Base-by-base conservation (phyloP, 2,113 vertebrate species). In the Patagioenas fasciata region DNA sequence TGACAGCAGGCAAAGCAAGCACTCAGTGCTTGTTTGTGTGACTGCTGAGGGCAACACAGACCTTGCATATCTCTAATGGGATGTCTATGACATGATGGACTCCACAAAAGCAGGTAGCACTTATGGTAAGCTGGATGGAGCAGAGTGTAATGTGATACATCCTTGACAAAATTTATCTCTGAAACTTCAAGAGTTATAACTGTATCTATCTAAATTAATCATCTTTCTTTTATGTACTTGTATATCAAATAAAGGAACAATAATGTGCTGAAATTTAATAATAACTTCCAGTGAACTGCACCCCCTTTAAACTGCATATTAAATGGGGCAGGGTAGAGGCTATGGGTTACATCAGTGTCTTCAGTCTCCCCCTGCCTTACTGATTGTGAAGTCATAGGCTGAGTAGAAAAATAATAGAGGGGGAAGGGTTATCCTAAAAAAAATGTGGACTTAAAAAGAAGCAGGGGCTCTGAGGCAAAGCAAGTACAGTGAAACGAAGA, bases 21-120 rank as follows among this genome's bases (percentile, higher is more conserved):
- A 48, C 7, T 0, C 0, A 38, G 6, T 48, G 17, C 60, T 80
- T 42, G 8, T 50, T 75, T 65, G 6, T 31, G 21, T 40, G 21
- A 32, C 42, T 51, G 11, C 56, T 75, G 31, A 72, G 21, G 32
- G 53, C n/a, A 93, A 21, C 23, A 32, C 10, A 80, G 19, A 17
- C 32, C 29, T 73, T 26, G 24, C 18, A 26, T 29, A 25, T 48
- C 17, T 34, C 66, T 71, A 9, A 34, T 4, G 17, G 7, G 20
- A 11, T 50, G 8, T 10, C 44, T 38, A 5, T n/a, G 24, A 61
- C 6, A 3, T 31, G 24, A 67, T 17, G 31, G 15, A 28, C 32
- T 13, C 25, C 62, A 62, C 7, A 72, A 93, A 80, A 78, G 15
- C n/a, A 69, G 16, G 48, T 11, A 50, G 21, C 38, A 11, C 48